These are phyloP conservation scores for Smutsia gigantea DNA, from an alignment of 2,797 vertebrate genomes.

Conservation along the genomic window DNA sequence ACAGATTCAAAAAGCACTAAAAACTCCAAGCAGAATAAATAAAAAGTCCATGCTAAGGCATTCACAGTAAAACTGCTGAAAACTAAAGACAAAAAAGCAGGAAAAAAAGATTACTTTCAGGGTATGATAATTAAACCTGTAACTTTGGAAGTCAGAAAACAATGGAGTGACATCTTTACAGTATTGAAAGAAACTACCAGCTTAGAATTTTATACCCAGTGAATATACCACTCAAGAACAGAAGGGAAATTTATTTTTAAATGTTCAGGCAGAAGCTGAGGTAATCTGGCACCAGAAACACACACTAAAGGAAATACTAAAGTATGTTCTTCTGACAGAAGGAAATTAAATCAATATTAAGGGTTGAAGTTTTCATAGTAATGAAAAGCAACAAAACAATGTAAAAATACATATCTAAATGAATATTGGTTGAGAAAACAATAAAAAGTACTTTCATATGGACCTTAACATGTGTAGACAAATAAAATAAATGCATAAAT, in stretches of 20 bases:
- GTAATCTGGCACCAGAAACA: background rate
- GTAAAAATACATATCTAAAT: background rate
- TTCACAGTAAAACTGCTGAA: background rate
- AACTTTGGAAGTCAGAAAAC: background rate
- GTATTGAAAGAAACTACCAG: background rate
- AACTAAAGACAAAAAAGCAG: background rate
- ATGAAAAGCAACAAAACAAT: background rate
- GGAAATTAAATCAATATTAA: background rate
- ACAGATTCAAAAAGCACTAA: background rate
- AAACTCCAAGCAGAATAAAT: background rate
- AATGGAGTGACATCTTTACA: background rate
- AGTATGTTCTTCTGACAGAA: background rate
- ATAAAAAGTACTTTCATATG: background rate
- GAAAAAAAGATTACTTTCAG: background rate
- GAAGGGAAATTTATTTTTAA: background rate
- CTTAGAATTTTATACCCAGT: background rate
- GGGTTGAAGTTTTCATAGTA: background rate
- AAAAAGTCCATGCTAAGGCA: background rate
- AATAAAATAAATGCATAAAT: background rate
- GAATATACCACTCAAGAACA: conserved; percentile 9
- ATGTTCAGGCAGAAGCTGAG: background rate
- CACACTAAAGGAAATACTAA: background rate
- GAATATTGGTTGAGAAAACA: background rate
- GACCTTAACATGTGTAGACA: background rate
- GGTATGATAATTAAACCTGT: background rate